Conservation (phyloP, 2,113 vertebrate species). For the Rhombomys opimus region DNA sequence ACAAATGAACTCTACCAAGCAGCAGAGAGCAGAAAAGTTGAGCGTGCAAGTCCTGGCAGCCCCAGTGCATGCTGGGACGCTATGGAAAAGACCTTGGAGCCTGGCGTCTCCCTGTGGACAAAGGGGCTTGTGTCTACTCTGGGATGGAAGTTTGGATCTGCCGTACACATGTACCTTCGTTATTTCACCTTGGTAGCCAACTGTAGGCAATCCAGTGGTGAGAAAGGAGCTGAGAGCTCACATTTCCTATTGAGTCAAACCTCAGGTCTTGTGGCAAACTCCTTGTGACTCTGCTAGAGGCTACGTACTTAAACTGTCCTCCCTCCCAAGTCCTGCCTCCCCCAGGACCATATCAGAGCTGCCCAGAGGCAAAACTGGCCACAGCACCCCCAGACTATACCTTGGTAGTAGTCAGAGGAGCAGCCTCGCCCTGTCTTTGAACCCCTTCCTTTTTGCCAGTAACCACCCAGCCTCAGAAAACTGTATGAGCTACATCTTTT, state of each 20-base stretch:
- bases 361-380: not conserved
- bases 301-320: not conserved
- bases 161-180: not conserved
- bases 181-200: not conserved
- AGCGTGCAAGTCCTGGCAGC: not conserved
- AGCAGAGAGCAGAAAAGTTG: not conserved
- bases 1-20: not conserved
- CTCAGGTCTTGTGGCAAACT: not conserved
- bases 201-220: too few relatives aligned
- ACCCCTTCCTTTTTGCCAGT: not conserved
- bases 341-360: not conserved
- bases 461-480: not conserved
- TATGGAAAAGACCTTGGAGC: not conserved
- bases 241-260: not conserved
- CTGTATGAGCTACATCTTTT: slow-evolving; percentile 62
- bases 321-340: too few relatives aligned
- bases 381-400: rapidly evolving
- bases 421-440: not conserved
- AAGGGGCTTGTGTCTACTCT: not conserved
- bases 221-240: not conserved
- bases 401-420: not conserved
- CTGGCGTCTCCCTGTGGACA: not conserved
- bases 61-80: not conserved
- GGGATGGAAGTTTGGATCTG: not conserved
- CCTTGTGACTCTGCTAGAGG: not conserved